These are phyloP conservation scores for Tolypeutes matacus DNA, from an alignment of 2,797 vertebrate species.

Conservation along the genomic window DNA sequence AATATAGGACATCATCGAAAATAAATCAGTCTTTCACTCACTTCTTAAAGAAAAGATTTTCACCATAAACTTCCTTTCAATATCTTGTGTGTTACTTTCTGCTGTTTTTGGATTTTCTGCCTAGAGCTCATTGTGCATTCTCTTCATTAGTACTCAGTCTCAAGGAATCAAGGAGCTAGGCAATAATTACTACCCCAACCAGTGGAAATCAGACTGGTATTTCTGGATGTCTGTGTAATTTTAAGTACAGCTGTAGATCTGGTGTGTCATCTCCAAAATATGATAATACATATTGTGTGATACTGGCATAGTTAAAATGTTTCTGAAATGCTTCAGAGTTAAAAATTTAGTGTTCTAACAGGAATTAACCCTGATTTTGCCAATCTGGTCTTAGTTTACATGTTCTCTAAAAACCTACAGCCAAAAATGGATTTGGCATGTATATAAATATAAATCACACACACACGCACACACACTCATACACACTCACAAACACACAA, in stretches of 20 bases:
- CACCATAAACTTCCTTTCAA: background rate
- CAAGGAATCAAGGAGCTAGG: constrained; percentile 25
- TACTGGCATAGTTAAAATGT: background rate
- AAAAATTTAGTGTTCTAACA: background rate
- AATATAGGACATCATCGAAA: background rate
- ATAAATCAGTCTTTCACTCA: background rate
- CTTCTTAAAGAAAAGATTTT: background rate
- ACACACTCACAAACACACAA: background rate
- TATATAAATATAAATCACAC: background rate
- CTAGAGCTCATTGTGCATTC: constrained; percentile 25
- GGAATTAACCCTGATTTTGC: background rate
- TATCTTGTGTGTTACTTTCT: constrained; percentile 2
- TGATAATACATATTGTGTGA: background rate
- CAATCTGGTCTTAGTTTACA: background rate
- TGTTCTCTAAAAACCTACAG: background rate
- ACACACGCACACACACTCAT: background rate
- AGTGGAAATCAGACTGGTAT: background rate
- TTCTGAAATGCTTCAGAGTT: constrained; percentile 22
- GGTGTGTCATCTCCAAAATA: constrained; percentile 5
- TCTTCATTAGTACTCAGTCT: constrained; percentile 23
- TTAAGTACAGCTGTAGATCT: constrained; percentile 17
- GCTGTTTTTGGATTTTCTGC: background rate
- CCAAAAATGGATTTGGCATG: background rate
- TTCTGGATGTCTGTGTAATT: constrained; percentile 13
- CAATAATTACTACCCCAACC: background rate